Evolutionary conservation across 2,888 invertebrate genomes (phyloP).

Genomic region (Drosophila borealis): DNA sequence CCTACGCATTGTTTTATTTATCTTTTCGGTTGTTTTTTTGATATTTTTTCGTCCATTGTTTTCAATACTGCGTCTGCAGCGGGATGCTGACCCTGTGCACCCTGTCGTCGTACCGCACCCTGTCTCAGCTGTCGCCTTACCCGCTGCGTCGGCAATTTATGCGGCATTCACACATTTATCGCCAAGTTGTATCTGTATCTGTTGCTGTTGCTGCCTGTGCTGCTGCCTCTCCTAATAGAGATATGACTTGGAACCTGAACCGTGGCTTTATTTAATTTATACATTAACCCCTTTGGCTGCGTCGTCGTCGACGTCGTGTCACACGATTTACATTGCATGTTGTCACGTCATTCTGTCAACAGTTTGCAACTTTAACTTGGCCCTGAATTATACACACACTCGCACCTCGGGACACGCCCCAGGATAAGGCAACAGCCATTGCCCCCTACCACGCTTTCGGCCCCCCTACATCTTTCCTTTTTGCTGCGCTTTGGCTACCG

Average conservation of each 20-base stretch:
- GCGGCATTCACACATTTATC: slow-evolving; percentile 54
- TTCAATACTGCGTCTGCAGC: slow-evolving; percentile 20
- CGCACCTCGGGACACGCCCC: slow-evolving; percentile 43
- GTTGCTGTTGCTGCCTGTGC: background rate
- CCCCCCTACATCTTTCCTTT: background rate
- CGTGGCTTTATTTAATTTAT: slow-evolving; percentile 74
- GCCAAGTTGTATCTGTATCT: slow-evolving; percentile 40
- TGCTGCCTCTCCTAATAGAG: slow-evolving; percentile 62
- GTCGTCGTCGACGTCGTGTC: slow-evolving; percentile 55
- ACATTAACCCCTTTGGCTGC: slow-evolving; percentile 71
- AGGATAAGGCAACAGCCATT: slow-evolving; percentile 10
- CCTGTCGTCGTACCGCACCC: slow-evolving; percentile 16
- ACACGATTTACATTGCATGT: slow-evolving; percentile 80
- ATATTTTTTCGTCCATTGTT: slow-evolving; percentile 30
- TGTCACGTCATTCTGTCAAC: slow-evolving; percentile 81
- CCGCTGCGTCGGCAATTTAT: slow-evolving; percentile 51
- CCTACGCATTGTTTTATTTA: slow-evolving; percentile 60
- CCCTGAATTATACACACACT: slow-evolving; percentile 30
- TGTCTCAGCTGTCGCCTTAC: slow-evolving; percentile 22
- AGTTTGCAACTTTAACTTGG: slow-evolving; percentile 29
- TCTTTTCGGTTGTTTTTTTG: slow-evolving; percentile 13
- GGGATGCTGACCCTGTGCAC: slow-evolving; percentile 35
- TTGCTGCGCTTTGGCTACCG: slow-evolving; percentile 51
- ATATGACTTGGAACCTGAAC: slow-evolving; percentile 44
- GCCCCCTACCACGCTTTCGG: background rate